Evolutionary conservation across 2,113 vertebrate genomes (phyloP).

Genomic region (Chloropsis cyanopogon): DNA sequence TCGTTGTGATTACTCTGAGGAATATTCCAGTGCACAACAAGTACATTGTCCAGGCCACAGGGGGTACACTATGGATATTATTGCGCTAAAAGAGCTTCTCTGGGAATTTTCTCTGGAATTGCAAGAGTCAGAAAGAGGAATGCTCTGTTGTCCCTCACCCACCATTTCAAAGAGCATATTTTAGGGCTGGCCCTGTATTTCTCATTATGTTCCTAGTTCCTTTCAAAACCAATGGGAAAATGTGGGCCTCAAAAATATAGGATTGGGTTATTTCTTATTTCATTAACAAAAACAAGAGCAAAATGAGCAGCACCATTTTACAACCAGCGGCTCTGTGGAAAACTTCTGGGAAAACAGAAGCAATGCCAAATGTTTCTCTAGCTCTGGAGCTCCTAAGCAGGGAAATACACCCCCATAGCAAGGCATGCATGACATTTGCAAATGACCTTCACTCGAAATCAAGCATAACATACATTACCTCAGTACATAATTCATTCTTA

Average conservation of each 20-base stretch:
- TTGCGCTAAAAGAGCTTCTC: background rate
- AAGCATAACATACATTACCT: background rate
- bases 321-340: background rate
- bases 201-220: background rate
- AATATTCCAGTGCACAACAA: background rate
- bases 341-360: constrained; percentile 29
- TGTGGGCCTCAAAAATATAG: background rate
- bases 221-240: background rate
- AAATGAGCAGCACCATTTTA: background rate
- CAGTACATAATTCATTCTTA: constrained; percentile 22
- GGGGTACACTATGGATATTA: background rate
- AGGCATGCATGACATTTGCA: background rate
- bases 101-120: background rate
- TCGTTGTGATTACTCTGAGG: background rate
- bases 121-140: background rate
- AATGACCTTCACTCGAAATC: constrained; percentile 7
- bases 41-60: background rate
- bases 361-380: background rate
- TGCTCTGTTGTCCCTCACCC: background rate
- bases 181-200: background rate
- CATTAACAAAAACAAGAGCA: background rate
- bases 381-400: background rate
- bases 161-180: background rate
- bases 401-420: background rate
- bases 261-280: background rate